Evolutionary conservation across 2,113 vertebrate genomes (phyloP), one percentile per base, ranked within the genome.

Genomic region (Arothron firmamentum): DNA sequence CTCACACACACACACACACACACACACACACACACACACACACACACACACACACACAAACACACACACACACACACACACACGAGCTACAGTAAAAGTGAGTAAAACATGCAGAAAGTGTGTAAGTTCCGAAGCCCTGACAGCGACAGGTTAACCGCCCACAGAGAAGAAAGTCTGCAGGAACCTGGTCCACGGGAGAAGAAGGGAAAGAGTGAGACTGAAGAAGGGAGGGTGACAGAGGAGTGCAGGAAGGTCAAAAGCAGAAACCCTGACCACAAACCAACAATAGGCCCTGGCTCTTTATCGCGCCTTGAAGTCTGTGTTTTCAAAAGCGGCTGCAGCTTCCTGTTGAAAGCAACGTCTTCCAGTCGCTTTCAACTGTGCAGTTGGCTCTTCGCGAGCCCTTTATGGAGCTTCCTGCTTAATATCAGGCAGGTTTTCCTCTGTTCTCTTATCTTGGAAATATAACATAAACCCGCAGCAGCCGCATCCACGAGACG

Each of bases 231-330:
- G 45, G 9, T 38, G 49, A 16, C 56, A 43, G 61, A 60, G 63
- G 60, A 65, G 42, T 58, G 58, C 57, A 23, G 17, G 41, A 48
- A 78, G 75, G 69, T 77, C 80, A 79, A 70, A 57, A 1, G 17
- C 52, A 47, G 56, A 70, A 51, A 72, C 54, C 34, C 61, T 61
- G 62, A 62, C 45, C 48, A 70, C 34, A 63, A 25, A 41, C 58
- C 70, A 79, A 78, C 65, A 87, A 80, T 21, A 11, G 21, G 17
- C 72, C 62, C 78, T 66, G 67, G 74, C 74, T 84, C 60, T 78
- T 74, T 59, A 75, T 77, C 72, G 78, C 20, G 61, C 87, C 88
- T 90, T 90, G 88, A 90, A 90, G 90, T 90, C 12, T 58, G 16
- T 48, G 85, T 85, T 69, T 75, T 89, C 84, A 90, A 84, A 87